phyloP scores from a whole-genome alignment of 1,140 invertebrate species.

The Pogonognathellus flavescens region DNA sequence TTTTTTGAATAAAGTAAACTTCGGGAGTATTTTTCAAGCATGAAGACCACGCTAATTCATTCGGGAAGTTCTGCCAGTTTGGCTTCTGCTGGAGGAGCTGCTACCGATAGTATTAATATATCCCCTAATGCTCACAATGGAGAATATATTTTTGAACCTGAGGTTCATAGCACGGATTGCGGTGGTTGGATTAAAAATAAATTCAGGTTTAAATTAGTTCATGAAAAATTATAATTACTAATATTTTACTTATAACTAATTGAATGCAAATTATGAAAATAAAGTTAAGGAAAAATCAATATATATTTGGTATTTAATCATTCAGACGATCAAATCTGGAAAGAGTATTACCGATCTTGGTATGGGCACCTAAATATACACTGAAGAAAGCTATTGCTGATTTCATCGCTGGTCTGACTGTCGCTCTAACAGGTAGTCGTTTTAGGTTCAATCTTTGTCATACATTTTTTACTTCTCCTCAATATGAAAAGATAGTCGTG shows the following conservation, averaged over 20 bases:
- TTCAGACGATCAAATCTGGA: slow-evolving; percentile 61
- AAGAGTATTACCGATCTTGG: slow-evolving; percentile 76
- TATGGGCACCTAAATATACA: slow-evolving; percentile 81
- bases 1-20: background rate
- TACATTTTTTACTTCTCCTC: background rate
- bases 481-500: too few species aligned
- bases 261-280: slow-evolving; percentile 12
- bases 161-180: background rate
- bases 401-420: slow-evolving; percentile 85
- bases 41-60: slow-evolving; percentile 63
- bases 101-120: background rate
- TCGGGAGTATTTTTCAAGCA: slow-evolving; percentile 16
- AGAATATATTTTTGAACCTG: background rate
- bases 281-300: background rate
- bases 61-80: slow-evolving; percentile 62
- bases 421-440: slow-evolving; percentile 82
- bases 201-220: slow-evolving; percentile 24
- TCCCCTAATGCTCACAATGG: background rate
- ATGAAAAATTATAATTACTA: background rate
- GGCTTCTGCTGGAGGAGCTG: background rate
- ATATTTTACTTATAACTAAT: background rate
- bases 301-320: background rate
- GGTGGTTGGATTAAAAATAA: slow-evolving; percentile 47
- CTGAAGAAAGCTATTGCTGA: slow-evolving; percentile 81
- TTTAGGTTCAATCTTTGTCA: background rate